Conservation (phyloP, 2,888 invertebrate species). For the Anoplius nigerrimus region DNA sequence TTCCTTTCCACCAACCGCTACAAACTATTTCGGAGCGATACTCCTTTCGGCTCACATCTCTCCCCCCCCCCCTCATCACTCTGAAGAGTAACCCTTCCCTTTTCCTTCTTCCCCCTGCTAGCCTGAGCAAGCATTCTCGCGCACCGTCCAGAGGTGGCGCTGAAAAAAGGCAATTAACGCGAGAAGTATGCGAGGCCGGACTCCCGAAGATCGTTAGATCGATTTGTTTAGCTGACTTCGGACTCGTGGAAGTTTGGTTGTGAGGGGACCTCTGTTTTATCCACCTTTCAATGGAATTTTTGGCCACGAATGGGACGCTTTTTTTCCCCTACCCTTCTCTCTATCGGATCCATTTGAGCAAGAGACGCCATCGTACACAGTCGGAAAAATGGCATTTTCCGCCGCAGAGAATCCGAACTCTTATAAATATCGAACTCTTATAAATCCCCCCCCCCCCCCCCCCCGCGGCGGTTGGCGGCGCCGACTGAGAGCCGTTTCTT, state of each 20-base stretch:
- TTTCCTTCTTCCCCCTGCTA: not conserved
- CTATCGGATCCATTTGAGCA: too few species aligned
- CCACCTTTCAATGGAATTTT: not conserved
- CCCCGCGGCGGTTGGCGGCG: not conserved
- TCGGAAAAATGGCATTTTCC: too few species aligned
- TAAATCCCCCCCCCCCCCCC: too few species aligned
- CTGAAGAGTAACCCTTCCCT: not conserved
- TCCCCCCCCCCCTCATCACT: constrained; percentile 10
- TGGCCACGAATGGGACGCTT: constrained; percentile 2
- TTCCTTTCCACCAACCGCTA: constrained; percentile 53
- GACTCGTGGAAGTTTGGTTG: not conserved
- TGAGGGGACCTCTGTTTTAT: not conserved
- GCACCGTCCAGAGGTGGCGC: not conserved
- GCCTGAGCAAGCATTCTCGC: too few species aligned
- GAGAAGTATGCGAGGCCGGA: constrained; percentile 28
- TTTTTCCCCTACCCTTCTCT: not conserved
- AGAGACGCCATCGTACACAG: too few species aligned
- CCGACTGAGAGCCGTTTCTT: too few species aligned
- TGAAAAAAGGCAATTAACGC: constrained; percentile 51
- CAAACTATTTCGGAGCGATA: constrained; percentile 47
- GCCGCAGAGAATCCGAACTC: too few species aligned
- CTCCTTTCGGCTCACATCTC: constrained; percentile 14
- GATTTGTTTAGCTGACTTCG: constrained; percentile 35
- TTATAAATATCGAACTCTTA: too few species aligned
- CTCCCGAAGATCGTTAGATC: constrained; percentile 35